Percentiles rank a stretch among this genome's conserved stretches.
Evolutionary conservation across 2,797 vertebrate species (phyloP).

Genomic region (Melanotaenia parkinsoni): DNA sequence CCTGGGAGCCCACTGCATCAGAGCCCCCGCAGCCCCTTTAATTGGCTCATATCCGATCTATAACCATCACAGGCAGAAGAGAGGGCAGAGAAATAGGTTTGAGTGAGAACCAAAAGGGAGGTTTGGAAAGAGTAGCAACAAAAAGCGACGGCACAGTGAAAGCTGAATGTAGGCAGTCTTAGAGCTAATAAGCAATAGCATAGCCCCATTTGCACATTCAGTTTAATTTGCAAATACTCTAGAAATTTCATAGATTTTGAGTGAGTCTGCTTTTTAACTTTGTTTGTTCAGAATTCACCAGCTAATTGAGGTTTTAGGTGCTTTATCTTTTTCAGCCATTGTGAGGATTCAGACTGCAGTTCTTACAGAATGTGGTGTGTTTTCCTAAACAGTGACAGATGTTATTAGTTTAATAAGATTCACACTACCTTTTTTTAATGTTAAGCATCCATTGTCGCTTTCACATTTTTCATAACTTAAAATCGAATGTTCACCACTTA

Average conservation of each 20-base stretch:
- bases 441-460: background rate
- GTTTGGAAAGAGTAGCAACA: conserved; percentile 16
- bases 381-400: conserved; percentile 1
- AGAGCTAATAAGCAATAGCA: background rate
- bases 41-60: conserved; percentile 80
- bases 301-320: background rate
- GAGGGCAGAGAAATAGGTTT: conserved; percentile 48
- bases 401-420: conserved; percentile 2
- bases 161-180: conserved; percentile 1
- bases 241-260: background rate
- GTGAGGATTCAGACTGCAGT: background rate
- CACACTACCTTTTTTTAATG: conserved; percentile 2
- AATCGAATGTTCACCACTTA: conserved; percentile 16
- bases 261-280: background rate
- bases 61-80: conserved; percentile 66
- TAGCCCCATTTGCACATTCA: background rate
- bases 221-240: conserved; percentile 13
- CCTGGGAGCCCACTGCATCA: conserved; percentile 48
- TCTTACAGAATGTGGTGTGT: background rate
- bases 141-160: conserved; percentile 18
- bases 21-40: conserved; percentile 65
- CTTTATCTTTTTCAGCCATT: background rate
- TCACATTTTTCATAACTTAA: conserved; percentile 23
- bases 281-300: conserved; percentile 1
- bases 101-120: conserved; percentile 41